Evolutionary conservation across 2,113 vertebrate species (phyloP).

Genomic region (Ammospiza nelsoni): DNA sequence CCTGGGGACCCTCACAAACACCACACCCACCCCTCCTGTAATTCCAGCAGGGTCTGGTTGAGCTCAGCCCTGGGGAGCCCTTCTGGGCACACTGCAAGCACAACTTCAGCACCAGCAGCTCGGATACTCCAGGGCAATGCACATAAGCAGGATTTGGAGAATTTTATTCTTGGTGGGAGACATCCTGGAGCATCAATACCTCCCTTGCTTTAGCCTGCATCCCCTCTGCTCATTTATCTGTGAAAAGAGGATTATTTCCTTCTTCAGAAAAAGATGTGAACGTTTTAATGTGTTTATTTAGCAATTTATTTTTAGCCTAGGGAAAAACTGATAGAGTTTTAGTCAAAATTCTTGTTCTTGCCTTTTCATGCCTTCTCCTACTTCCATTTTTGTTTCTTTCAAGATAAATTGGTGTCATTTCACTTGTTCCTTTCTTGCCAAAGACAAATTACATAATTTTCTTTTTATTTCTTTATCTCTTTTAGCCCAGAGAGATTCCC

Average conservation of each 20-base stretch:
- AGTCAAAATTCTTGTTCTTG: neutral
- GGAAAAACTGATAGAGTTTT: neutral
- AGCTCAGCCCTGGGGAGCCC: neutral
- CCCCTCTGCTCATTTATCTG: neutral
- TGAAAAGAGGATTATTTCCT: neutral
- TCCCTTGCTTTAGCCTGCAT: neutral
- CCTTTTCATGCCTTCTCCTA: neutral
- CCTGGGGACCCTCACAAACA: too few species aligned
- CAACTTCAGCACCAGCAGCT: neutral
- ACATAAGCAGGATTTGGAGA: neutral
- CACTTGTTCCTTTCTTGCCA: neutral
- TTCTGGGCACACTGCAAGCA: neutral
- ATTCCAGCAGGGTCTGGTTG: neutral
- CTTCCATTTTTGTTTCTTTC: conserved; percentile 7
- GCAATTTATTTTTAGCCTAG: conserved; percentile 6
- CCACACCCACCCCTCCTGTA: neutral
- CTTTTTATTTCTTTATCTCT: conserved; percentile 7
- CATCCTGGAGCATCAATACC: neutral
- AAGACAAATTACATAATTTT: neutral
- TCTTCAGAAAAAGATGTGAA: neutral
- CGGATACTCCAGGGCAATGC: neutral
- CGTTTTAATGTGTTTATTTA: neutral
- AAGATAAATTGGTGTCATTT: conserved; percentile 34
- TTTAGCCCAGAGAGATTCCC: neutral
- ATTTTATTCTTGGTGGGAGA: neutral